These are phyloP conservation scores for Coecobrya sp. DNA, from an alignment of 2,888 invertebrate species.

Conservation along the genomic window DNA sequence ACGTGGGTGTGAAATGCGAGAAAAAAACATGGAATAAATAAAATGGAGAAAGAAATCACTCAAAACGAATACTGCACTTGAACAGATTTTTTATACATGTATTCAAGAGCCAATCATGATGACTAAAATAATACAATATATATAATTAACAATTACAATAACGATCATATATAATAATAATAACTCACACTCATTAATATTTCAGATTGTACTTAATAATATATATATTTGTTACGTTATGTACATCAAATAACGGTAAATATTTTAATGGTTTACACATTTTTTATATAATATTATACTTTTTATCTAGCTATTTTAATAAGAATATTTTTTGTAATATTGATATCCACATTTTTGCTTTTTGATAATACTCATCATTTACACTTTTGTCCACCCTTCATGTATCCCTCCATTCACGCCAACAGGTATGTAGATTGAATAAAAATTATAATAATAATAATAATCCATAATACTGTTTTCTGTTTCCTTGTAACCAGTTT, in stretches of 20 bases:
- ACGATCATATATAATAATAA: conserved; percentile 33
- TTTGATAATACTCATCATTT: background rate
- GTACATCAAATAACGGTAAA: background rate
- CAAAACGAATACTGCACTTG: conserved; percentile 60
- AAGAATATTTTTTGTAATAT: background rate
- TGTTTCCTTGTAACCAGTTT: background rate
- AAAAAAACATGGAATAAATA: background rate
- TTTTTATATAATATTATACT: background rate
- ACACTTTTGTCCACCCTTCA: background rate
- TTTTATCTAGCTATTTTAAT: no score
- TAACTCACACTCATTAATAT: background rate
- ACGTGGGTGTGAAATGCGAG: background rate
- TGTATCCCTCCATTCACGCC: background rate
- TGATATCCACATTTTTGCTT: conserved; percentile 10
- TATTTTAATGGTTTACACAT: background rate
- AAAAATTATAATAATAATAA: background rate
- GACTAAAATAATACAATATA: conserved; percentile 54
- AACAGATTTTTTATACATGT: conserved; percentile 74
- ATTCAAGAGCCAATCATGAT: conserved; percentile 71
- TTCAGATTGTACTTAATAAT: conserved; percentile 32
- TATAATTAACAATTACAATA: conserved; percentile 30
- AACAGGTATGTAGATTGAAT: conserved; percentile 30
- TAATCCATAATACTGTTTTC: background rate
- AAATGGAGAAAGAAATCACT: background rate
- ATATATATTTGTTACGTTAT: background rate